Evolutionary conservation across 2,797 vertebrate genomes (phyloP).

Genomic region (Hephaestus fuliginosus): DNA sequence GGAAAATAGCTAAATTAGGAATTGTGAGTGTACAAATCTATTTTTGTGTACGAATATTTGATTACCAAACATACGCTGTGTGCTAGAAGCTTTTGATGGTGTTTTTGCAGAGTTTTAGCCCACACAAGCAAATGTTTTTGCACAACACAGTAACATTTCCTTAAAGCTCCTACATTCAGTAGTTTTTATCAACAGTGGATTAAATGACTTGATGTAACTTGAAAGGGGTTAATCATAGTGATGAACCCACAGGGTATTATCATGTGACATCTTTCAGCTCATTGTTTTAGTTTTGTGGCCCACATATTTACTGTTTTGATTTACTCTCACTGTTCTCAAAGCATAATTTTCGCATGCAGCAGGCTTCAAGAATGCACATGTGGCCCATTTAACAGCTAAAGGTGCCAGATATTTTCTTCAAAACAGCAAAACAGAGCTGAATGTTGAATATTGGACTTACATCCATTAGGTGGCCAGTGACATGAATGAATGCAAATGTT

Average conservation of each 20-base stretch:
- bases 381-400: not conserved
- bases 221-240: not conserved
- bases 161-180: not conserved
- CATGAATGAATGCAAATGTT: not conserved
- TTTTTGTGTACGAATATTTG: constrained; percentile 20
- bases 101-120: not conserved
- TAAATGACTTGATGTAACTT: not conserved
- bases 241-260: not conserved
- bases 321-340: not conserved
- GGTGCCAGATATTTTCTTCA: not conserved
- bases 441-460: not conserved
- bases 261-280: not conserved
- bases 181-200: not conserved
- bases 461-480: not conserved
- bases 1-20: constrained; percentile 53
- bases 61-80: not conserved
- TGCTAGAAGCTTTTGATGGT: not conserved
- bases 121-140: not conserved
- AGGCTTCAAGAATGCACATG: not conserved
- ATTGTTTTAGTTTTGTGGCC: not conserved
- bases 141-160: not conserved
- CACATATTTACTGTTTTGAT: not conserved
- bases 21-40: constrained; percentile 20
- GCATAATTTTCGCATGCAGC: not conserved
- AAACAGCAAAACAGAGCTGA: not conserved